Conservation (phyloP, 2,797 vertebrate species). For the Leptodactylus fallax region DNA sequence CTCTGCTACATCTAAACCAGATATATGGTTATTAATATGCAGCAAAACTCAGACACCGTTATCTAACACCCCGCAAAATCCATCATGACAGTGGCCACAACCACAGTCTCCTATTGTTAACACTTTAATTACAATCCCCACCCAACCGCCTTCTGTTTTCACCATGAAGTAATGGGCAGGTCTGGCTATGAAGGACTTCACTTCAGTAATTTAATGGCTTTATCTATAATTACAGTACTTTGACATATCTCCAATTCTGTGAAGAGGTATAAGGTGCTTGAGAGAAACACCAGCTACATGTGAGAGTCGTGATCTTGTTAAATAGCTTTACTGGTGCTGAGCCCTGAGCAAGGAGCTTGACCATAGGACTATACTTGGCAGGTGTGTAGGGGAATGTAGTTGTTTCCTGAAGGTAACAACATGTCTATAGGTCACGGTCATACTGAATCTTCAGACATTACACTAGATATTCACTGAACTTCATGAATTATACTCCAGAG, state of each 20-base stretch:
- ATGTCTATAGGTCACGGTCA: too few relatives aligned
- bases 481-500: too few relatives aligned
- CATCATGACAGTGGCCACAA: too few relatives aligned
- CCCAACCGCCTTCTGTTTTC: too few relatives aligned
- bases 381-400: background rate
- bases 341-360: background rate
- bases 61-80: too few relatives aligned
- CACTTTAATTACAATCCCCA: background rate
- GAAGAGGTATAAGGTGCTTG: background rate
- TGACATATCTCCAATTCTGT: background rate
- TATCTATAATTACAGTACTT: background rate
- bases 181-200: background rate
- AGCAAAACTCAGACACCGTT: too few relatives aligned
- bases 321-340: background rate
- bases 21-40: too few relatives aligned
- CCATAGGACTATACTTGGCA: background rate
- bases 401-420: background rate
- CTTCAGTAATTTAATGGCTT: background rate
- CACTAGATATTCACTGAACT: too few relatives aligned
- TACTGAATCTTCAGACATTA: background rate
- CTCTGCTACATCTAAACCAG: too few relatives aligned
- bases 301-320: background rate
- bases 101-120: background rate
- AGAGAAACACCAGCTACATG: background rate
- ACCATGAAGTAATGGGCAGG: too few relatives aligned